Percentiles rank a stretch among this genome's conserved stretches.
Evolutionary conservation across 64 coral and sea anemone species (phyloP).

Genomic region (Porites lutea): DNA sequence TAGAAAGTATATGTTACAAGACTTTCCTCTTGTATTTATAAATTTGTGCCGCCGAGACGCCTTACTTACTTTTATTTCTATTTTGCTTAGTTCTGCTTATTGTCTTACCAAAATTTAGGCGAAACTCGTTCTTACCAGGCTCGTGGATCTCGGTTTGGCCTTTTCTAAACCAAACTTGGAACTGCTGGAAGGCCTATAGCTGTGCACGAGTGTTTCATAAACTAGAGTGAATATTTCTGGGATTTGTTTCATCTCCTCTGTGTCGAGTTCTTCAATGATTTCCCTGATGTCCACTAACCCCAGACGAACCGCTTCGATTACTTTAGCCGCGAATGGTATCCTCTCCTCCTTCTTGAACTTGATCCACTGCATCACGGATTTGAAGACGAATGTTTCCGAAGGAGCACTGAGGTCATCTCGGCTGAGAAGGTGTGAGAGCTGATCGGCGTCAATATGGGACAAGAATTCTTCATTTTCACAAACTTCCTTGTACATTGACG

Average conservation of each 20-base stretch:
- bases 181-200: not conserved
- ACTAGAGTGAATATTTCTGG: not conserved
- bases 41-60: no score
- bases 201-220: not conserved
- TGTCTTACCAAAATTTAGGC: no score
- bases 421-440: not conserved
- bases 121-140: not conserved
- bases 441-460: not conserved
- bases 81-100: no score
- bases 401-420: conserved; percentile 17
- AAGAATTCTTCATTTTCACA: conserved; percentile 22
- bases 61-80: no score
- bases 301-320: conserved; percentile 5
- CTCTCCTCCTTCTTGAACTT: conserved; percentile 4
- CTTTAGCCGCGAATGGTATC: not conserved
- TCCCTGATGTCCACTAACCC: not conserved
- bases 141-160: not conserved
- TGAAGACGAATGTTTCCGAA: not conserved
- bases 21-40: no score
- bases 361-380: conserved; percentile 14
- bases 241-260: not conserved
- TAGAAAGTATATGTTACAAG: no score
- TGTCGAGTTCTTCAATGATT: not conserved
- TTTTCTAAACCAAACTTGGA: not conserved
- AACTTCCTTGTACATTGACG: not conserved